Evolutionary conservation across 1,140 invertebrate species (phyloP).

Genomic region (Atta texana): DNA sequence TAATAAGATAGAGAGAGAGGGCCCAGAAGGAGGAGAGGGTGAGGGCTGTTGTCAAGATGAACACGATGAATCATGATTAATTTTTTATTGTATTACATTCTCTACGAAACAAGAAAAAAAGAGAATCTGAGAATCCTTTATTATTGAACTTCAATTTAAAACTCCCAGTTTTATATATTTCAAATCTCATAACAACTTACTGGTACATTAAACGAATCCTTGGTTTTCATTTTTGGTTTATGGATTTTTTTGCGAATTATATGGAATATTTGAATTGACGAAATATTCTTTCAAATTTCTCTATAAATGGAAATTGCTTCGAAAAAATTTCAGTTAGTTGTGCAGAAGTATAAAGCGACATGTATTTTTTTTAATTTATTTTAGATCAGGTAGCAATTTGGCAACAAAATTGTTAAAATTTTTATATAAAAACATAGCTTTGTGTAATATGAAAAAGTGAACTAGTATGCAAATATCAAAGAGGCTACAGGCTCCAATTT

Average conservation of each 20-base stretch:
- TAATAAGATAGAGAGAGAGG: constrained; percentile 28
- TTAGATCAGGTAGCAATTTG: constrained; percentile 4
- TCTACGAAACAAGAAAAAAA: background rate
- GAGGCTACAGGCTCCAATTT: background rate
- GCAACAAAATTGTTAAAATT: constrained; percentile 15
- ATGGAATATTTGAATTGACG: background rate
- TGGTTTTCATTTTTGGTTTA: background rate
- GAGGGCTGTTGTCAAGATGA: background rate
- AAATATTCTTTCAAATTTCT: constrained; percentile 16
- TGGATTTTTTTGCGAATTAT: background rate
- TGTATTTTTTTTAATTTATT: background rate
- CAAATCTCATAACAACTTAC: background rate
- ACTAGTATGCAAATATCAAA: background rate
- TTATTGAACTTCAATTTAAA: background rate
- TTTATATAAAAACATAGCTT: background rate
- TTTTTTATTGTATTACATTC: background rate
- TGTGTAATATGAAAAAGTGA: background rate
- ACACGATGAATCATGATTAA: constrained; percentile 3
- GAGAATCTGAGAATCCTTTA: background rate
- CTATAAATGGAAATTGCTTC: constrained; percentile 6
- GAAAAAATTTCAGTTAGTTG: background rate
- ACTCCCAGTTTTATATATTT: background rate
- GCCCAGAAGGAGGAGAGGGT: no score
- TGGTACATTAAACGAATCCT: background rate
- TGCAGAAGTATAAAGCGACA: background rate